Base-by-base conservation (phyloP, 2,888 invertebrate species). In the Osmoderma eremita region DNA sequence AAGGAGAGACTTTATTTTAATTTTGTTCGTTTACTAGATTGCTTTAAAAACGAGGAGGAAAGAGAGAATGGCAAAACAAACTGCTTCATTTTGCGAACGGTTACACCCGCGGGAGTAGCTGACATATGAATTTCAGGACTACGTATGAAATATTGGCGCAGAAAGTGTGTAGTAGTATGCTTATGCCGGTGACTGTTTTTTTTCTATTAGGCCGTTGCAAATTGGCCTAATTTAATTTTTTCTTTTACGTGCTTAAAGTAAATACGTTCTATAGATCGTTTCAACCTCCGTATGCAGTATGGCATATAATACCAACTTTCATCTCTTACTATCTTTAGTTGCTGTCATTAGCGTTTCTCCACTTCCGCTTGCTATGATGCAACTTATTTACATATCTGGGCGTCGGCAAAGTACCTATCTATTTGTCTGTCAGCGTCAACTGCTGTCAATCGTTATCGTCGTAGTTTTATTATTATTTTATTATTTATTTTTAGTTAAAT, bases 51-150 rank as follows among this genome's bases (percentile, higher is more conserved):
- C 22, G 45, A 24, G 12, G 12, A 58, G 58, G 39, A 30, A 58
- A n/a, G 42, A 41, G 56, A n/a, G 41, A 56, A 22, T 20, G 41
- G 24, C 22, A 41, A 18, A 56, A 56, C 22, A 42, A 56, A 56
- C 41, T 56, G 24, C 41, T 56, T 42, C 56, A 56, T 56, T 56
- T 56, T 22, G 56, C 42, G 39, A 56, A 41, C 42, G 41, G 56
- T 56, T 15, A 45, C 30, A 39, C 56, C 13, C 56, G 6, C 10
- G 45, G 56, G 56, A 56, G 13, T 22, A 56, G 41, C 56, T 56
- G 56, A 42, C 56, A 24, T 56, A 56, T 41, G 42, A 58, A 58
- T 58, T 58, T 58, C 58, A 58, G 45, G 58, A 58, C 58, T 45
- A 42, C 42, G 39, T 13, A 18, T 56, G 20, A 41, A 41, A 42